Conservation (phyloP, 2,113 vertebrate species). For the Percina caprodes region DNA sequence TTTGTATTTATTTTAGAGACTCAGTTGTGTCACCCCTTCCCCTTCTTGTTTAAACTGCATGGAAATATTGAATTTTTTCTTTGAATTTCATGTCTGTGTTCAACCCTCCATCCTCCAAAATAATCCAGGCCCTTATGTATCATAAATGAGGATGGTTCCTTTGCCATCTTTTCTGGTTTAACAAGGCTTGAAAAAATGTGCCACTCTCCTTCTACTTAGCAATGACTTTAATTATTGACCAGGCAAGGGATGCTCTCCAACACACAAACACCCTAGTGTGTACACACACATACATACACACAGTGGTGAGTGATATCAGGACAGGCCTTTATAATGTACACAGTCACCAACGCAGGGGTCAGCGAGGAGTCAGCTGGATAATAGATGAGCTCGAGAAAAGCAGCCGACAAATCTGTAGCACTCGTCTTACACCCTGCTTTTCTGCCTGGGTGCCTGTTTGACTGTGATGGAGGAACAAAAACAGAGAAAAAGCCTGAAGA, state of each 20-base stretch:
- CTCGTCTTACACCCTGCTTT: conserved; percentile 40
- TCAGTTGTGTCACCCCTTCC: conserved; percentile 16
- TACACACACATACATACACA: conserved; percentile 24
- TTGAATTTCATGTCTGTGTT: conserved; percentile 7
- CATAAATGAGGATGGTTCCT: conserved; percentile 24
- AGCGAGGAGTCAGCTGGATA: conserved; percentile 73
- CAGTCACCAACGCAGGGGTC: conserved; percentile 61
- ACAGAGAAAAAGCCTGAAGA: conserved; percentile 22
- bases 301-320: conserved; percentile 57
- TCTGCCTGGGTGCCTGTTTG: conserved; percentile 12
- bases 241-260: conserved; percentile 30
- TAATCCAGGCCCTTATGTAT: conserved; percentile 28
- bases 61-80: background rate
- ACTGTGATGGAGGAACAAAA: conserved; percentile 14
- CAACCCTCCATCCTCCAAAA: background rate
- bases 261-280: conserved; percentile 13
- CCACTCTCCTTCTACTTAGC: conserved; percentile 34
- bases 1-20: conserved; percentile 37
- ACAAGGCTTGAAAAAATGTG: conserved; percentile 17
- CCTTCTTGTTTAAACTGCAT: conserved; percentile 21
- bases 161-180: conserved; percentile 22
- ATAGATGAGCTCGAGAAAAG: conserved; percentile 72
- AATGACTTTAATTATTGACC: conserved; percentile 76
- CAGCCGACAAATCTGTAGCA: conserved; percentile 51
- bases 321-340: conserved; percentile 40